Base-by-base conservation (phyloP, 1,140 invertebrate species). In the Drosophila dunni region DNA sequence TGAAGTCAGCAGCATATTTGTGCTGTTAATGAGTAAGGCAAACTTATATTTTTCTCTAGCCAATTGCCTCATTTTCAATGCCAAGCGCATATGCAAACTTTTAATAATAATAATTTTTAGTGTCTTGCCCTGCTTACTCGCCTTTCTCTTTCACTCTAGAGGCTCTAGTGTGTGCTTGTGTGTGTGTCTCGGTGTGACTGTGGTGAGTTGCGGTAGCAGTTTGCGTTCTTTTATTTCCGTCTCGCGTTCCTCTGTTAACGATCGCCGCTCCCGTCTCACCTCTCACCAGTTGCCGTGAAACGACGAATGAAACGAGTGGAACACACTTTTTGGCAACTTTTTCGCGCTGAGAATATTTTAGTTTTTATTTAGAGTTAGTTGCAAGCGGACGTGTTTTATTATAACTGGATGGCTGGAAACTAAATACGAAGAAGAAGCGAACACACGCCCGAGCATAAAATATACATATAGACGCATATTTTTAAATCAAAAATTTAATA, bases 391-490 rank as follows among this genome's bases (percentile, higher is more conserved):
- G 85, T 90, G 86, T 78, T 81, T 78, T 42, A 29, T 81, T 75
- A 40, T 67, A 79, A 86, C 89, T 92, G 86, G 91, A 92, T 92
- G 92, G 92, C 92, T 92, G 92, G 92, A 92, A 82, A 91, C 81
- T 67, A 84, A 89, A 80, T 63, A 72, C 67, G 68, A 71, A 51
- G 71, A 80, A 75, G 68, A 68, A 77, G 73, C 57, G 78, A 89
- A 75, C 83, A 74, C 68, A 76, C 83, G 85, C 74, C 75, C 82
- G 82, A 86, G 82, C 82, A 85, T 81, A 75, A 80, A 80, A 81
- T 74, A 84, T 88, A 88, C 69, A 89, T 84, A 84, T 80, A 89
- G 57, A 74, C 70, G 69, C 64, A 79, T 79, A 79, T 79, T 73
- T 77, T 79, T 76, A 79, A 89, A 89, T 70, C 65, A 83, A 81